Evolutionary conservation across 2,797 vertebrate species (phyloP).

Genomic region (Anguilla marmorata): DNA sequence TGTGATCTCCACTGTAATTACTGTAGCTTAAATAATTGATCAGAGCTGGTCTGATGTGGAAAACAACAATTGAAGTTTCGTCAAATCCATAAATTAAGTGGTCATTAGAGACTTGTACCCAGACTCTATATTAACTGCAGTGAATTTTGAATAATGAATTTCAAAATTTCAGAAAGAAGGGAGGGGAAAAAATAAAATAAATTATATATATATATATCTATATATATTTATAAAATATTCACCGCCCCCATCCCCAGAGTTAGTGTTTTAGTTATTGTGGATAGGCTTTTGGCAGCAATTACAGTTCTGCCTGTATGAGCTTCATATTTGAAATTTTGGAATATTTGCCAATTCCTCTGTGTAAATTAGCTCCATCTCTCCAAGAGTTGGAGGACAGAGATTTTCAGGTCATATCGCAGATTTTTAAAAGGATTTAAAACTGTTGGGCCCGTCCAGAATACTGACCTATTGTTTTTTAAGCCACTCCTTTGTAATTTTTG

Average conservation of each 20-base stretch:
- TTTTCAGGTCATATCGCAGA: background rate
- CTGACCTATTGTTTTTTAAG: no score
- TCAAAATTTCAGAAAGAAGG: background rate
- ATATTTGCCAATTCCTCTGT: background rate
- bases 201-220: no score
- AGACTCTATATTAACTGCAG: background rate
- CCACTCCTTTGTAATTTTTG: no score
- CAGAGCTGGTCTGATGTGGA: slow-evolving; percentile 1
- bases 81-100: background rate
- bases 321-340: no score
- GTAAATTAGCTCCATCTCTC: background rate
- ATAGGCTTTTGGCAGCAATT: background rate
- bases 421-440: background rate
- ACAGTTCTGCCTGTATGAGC: no score
- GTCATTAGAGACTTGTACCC: background rate
- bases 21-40: slow-evolving; percentile 12
- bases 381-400: background rate
- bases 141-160: background rate
- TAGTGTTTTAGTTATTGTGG: no score
- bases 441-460: background rate
- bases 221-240: no score
- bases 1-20: background rate
- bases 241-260: no score
- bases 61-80: background rate
- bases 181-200: no score